phyloP scores from a whole-genome alignment of 2,113 vertebrate genomes.

The Thinocorus orbignyianus region DNA sequence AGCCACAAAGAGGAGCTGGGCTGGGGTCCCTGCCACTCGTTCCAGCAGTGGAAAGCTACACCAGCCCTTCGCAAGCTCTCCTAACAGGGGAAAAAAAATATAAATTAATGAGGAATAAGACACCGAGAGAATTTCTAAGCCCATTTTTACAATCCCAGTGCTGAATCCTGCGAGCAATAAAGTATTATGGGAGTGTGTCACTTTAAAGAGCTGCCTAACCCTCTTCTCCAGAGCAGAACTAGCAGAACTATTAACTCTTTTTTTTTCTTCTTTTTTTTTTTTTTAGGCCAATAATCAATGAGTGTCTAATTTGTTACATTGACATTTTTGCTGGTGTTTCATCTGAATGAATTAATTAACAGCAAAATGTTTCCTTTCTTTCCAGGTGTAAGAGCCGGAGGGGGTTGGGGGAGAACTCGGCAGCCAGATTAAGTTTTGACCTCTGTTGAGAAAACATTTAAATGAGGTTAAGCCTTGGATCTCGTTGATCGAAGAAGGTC shows the following conservation, averaged over 20 bases:
- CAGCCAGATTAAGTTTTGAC: conserved; percentile 72
- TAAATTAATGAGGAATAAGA: no score
- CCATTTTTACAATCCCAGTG: neutral
- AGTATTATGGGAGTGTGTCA: neutral
- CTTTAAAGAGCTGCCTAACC: conserved; percentile 65
- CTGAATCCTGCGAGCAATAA: neutral
- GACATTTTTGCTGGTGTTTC: conserved; percentile 76
- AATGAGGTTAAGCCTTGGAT: conserved; percentile 54
- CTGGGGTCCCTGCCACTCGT: rapidly evolving
- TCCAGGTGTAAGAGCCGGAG: conserved; percentile 24
- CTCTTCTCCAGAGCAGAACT: conserved; percentile 41
- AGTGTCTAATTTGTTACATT: conserved; percentile 74
- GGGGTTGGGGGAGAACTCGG: neutral
- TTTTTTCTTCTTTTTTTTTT: conserved; percentile 40
- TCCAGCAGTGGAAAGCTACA: neutral
- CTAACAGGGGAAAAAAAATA: neutral
- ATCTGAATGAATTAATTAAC: conserved; percentile 75
- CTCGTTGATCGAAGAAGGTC: neutral
- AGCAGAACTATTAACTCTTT: conserved; percentile 64
- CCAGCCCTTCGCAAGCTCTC: neutral
- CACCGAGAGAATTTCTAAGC: neutral
- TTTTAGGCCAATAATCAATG: conserved; percentile 78
- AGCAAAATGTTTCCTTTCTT: conserved; percentile 62
- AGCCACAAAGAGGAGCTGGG: neutral
- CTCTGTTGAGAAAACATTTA: conserved; percentile 55